Evolutionary conservation across 2,797 vertebrate species (phyloP), one percentile per base, ranked within the genome.

Genomic region (Hyperoplus immaculatus): DNA sequence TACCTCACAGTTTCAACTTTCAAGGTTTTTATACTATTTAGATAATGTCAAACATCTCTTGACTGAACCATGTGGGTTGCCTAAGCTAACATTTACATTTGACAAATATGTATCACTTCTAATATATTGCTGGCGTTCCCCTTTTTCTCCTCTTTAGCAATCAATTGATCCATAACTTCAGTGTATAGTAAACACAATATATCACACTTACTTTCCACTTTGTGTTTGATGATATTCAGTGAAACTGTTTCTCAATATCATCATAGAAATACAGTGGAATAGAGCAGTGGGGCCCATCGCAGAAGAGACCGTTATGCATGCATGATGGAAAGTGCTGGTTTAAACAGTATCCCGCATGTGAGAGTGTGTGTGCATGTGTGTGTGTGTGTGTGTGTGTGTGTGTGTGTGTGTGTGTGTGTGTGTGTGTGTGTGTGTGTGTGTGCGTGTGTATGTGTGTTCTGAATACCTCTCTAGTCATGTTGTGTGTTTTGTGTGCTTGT

Each of bases 301-400:
- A 69, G 59, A 50, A 21, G 10, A 42, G 57, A 29, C 64, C 14
- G 36, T 64, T 76, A 49, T 63, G 56, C 43, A 87, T 64, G 70
- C 82, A 29, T 65, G 82, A 60, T 78, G 77, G 69, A 76, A 80
- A 87, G 81, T 90, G 81, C 89, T 80, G 78, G 82, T 92, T 89
- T 86, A 91, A 88, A 89, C 83, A 85, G 74, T 29, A 18, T 3
- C 5, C 3, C 38, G n/a, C n/a, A 15, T 72, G 50, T 59, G 59
- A 45, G 71, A 47, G 75, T 65, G 60, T 76, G 75, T 55, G 77
- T 72, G 72, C 46, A 39, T 70, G 21, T 69, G 58, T 53, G 65
- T 60, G 50, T 55, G 36, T 45, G 65, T 70, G 43, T 57, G 6
- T 15, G 13, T 43, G 29, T 29, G 29, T 29, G 29, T 29, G 29